Evolutionary conservation across 1,140 invertebrate genomes (phyloP).

Genomic region (Aricia agestis): DNA sequence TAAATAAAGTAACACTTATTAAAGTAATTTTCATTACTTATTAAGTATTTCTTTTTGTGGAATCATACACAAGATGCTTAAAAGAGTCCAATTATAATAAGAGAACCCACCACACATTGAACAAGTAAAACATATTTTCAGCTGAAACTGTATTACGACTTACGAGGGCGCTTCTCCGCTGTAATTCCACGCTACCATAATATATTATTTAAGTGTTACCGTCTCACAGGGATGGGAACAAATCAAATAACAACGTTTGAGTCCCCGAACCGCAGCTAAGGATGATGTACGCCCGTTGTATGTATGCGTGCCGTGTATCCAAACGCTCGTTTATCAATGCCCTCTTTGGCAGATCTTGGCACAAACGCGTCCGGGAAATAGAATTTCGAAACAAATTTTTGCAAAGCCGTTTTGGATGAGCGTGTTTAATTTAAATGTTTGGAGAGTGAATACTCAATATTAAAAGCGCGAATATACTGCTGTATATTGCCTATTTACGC

Average conservation of each 20-base stretch:
- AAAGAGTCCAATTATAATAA: too few species aligned
- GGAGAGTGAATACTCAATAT: too few species aligned
- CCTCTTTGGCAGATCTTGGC: constrained; percentile 32
- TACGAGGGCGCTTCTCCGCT: background rate
- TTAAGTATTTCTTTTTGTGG: too few species aligned
- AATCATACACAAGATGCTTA: too few species aligned
- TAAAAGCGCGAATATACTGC: too few species aligned
- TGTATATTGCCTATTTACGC: too few species aligned
- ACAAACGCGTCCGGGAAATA: constrained; percentile 14
- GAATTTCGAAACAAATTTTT: constrained; percentile 6
- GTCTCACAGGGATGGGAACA: constrained; percentile 13
- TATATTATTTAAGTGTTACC: constrained; percentile 13
- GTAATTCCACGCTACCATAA: background rate
- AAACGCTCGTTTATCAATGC: constrained; percentile 54
- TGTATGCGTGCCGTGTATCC: constrained; percentile 48
- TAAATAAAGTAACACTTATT: too few species aligned
- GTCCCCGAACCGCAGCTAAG: constrained; percentile 26
- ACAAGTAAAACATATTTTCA: background rate
- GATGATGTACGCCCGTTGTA: constrained; percentile 52
- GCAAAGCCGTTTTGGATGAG: too few species aligned
- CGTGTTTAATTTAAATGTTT: too few species aligned
- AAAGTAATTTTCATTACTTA: too few species aligned
- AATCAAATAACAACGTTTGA: constrained; percentile 33
- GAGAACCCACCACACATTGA: background rate
- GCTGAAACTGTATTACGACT: background rate